Evolutionary conservation across 2,113 vertebrate species (phyloP).

Genomic region (Loxodonta africana): DNA sequence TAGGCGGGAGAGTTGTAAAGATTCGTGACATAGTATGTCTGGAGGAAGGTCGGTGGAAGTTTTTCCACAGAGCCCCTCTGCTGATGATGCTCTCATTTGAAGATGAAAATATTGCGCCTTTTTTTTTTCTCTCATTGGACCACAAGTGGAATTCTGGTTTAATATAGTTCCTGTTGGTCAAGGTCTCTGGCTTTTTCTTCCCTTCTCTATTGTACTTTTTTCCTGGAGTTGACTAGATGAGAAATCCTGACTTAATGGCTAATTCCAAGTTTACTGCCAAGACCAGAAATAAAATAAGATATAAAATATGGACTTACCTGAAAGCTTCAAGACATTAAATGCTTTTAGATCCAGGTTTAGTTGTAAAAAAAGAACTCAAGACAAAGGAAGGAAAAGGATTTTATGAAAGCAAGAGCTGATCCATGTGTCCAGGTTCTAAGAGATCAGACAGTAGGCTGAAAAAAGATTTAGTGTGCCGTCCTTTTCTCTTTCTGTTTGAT

Average conservation of each 20-base stretch:
- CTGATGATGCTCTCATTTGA: constrained; percentile 31
- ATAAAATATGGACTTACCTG: constrained; percentile 76
- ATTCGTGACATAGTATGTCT: constrained; percentile 43
- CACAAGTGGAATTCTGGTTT: constrained; percentile 29
- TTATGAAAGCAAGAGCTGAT: constrained; percentile 65
- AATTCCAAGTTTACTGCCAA: constrained; percentile 75
- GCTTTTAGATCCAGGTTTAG: constrained; percentile 58
- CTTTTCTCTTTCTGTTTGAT: neutral
- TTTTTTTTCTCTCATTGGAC: constrained; percentile 43
- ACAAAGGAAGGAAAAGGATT: constrained; percentile 65
- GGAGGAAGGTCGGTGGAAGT: neutral
- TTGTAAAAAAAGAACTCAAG: constrained; percentile 60
- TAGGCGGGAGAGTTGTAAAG: constrained; percentile 32
- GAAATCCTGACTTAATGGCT: constrained; percentile 72
- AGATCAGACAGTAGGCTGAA: constrained; percentile 62
- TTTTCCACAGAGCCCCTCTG: constrained; percentile 9
- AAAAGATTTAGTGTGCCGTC: constrained; percentile 49
- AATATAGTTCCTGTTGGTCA: constrained; percentile 62
- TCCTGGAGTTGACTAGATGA: constrained; percentile 73
- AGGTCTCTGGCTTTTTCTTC: constrained; percentile 53
- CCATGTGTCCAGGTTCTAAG: constrained; percentile 43
- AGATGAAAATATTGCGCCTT: constrained; percentile 16
- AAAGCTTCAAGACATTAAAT: constrained; percentile 68
- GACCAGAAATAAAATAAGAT: constrained; percentile 75
- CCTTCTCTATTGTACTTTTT: constrained; percentile 60